Percentiles rank a stretch among this genome's conserved stretches.
Evolutionary conservation across 2,888 invertebrate species (phyloP).

Genomic region (Gisinianus flammeolus): DNA sequence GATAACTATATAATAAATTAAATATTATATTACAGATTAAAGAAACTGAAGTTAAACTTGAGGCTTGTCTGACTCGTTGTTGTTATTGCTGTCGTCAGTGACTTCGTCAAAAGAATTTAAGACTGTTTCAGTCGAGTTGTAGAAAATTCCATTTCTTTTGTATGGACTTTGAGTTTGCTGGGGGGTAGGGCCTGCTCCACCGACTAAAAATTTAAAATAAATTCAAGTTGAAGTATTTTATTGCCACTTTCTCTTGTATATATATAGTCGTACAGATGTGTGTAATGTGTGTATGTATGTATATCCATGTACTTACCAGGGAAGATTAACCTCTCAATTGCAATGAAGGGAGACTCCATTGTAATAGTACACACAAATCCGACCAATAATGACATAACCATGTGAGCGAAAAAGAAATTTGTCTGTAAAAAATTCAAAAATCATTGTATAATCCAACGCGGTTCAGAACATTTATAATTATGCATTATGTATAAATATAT

Average conservation of each 20-base stretch:
- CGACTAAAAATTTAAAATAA: conserved; percentile 1
- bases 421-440: conserved; percentile 38
- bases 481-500: no score
- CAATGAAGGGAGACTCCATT: conserved; percentile 51
- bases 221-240: no score
- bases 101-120: conserved; percentile 1
- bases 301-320: conserved; percentile 31
- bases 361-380: conserved; percentile 46
- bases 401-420: conserved; percentile 49
- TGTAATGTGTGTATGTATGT: no score
- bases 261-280: no score
- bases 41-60: no score
- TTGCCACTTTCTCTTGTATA: no score
- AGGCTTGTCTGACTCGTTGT: no score
- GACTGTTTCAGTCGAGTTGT: conserved; percentile 15
- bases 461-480: no score
- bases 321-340: conserved; percentile 47
- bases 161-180: not conserved
- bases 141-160: conserved; percentile 36
- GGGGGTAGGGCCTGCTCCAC: not conserved
- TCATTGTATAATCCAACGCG: no score
- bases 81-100: conserved; percentile 4
- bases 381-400: conserved; percentile 48
- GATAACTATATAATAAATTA: no score
- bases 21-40: no score